Evolutionary conservation across 1,140 invertebrate genomes (phyloP), one percentile per base, ranked within the genome.

Genomic region (Solenopsis invicta): DNA sequence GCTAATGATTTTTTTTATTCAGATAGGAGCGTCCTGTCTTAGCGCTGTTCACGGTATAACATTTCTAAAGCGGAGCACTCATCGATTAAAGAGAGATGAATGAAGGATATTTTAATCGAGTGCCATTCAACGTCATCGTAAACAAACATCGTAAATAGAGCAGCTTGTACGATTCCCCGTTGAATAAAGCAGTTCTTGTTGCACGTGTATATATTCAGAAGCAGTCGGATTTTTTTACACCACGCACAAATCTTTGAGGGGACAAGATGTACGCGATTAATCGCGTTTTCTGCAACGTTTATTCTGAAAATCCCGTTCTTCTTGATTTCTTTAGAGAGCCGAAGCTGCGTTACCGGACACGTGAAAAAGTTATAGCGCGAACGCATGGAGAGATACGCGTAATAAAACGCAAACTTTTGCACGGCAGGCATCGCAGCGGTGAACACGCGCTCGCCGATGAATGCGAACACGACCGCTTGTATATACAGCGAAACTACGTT

Each of bases 401-500:
- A 74, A 84, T 84, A 84, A 84, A 84, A 84, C 54, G 54, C 54
- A 29, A 84, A 82, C 69, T 61, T 74, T 84, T 84, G 80, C 71
- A 62, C 69, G 54, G 80, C 80, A n/a, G 52, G 52, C 80, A 74
- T 84, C 80, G 80, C 69, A n/a, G 13, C 24, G 72, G 80, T 48
- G 69, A 62, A 82, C 78, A 75, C 61, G 41, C 64, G 50, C 48
- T 67, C 37, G 52, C 71, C 69, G 77, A 76, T 82, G 85, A 87
- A 89, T 82, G 61, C 78, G 64, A 76, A 69, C 50, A 64, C 67
- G 59, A 21, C 16, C 67, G 62, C 85, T 56, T 81, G 48, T 75
- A 77, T 62, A 74, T 76, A 72, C 85, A 48, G 72, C 59, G 88
- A 89, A 86, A 89, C 86, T 87, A 77, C 86, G 80, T 84, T 84